Evolutionary conservation across 2,113 vertebrate genomes (phyloP).

Genomic region (Gavialis gangeticus): DNA sequence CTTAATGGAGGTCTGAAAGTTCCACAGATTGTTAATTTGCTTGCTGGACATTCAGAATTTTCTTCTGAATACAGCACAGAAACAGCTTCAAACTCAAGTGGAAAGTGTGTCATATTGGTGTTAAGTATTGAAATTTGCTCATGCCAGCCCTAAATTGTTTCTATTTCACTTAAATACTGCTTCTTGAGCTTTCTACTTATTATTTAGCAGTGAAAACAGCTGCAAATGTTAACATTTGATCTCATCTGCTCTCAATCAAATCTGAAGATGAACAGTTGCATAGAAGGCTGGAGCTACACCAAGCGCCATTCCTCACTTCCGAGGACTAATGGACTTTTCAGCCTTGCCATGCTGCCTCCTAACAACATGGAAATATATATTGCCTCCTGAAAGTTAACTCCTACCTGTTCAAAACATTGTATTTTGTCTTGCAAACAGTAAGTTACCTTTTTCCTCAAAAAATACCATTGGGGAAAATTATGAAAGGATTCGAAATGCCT

Average conservation of each 20-base stretch:
- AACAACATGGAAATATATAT: not conserved
- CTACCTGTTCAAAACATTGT: not conserved
- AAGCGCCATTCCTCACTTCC: constrained; percentile 1
- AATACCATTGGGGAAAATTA: not conserved
- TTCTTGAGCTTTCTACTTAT: constrained; percentile 16
- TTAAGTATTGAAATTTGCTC: not conserved
- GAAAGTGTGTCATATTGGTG: not conserved
- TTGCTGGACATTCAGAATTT: not conserved
- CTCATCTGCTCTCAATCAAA: constrained; percentile 62
- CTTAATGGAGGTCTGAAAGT: not conserved
- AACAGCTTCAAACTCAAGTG: not conserved
- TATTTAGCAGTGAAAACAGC: constrained; percentile 52
- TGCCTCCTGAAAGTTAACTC: not conserved
- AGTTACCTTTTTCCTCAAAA: not conserved
- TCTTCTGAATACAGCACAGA: not conserved
- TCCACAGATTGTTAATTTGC: not conserved
- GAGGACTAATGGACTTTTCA: constrained; percentile 28
- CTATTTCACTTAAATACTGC: constrained; percentile 5
- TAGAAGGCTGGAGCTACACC: constrained; percentile 7
- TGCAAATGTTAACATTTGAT: constrained; percentile 57
- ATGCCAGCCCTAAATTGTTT: constrained; percentile 20
- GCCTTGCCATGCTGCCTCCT: not conserved
- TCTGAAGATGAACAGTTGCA: not conserved
- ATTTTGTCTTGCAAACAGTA: not conserved
- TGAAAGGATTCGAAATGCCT: not conserved